Evolutionary conservation across 2,797 vertebrate species (phyloP).

Genomic region (Hydrolagus colliei): DNA sequence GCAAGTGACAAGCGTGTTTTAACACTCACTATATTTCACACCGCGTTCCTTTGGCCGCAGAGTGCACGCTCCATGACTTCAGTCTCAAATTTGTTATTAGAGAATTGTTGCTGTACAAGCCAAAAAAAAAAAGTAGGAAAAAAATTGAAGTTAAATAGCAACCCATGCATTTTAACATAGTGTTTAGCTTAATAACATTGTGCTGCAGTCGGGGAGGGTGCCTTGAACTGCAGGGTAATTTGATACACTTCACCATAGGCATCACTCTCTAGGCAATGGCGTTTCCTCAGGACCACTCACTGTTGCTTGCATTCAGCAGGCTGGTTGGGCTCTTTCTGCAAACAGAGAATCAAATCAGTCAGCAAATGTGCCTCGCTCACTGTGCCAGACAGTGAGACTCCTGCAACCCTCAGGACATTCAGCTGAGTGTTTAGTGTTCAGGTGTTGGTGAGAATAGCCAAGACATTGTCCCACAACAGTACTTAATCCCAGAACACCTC

Average conservation of each 20-base stretch:
- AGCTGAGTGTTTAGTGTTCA: no score
- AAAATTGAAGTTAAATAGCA: slow-evolving; percentile 44
- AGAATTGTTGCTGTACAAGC: slow-evolving; percentile 53
- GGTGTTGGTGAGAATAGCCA: no score
- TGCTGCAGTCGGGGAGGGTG: slow-evolving; percentile 54
- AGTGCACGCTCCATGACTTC: slow-evolving; percentile 54
- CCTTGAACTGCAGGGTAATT: slow-evolving; percentile 52
- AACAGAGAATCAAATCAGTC: slow-evolving; percentile 34
- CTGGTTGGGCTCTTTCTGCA: slow-evolving; percentile 80
- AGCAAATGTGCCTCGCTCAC: no score
- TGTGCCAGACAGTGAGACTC: slow-evolving; percentile 10
- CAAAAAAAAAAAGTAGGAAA: slow-evolving; percentile 46
- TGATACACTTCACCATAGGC: slow-evolving; percentile 48
- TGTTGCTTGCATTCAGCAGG: slow-evolving; percentile 97
- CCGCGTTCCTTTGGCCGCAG: slow-evolving; percentile 49
- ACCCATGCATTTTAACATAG: slow-evolving; percentile 78
- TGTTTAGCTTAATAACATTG: slow-evolving; percentile 60
- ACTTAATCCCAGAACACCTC: no score
- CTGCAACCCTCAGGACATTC: neutral
- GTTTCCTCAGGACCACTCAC: slow-evolving; percentile 52
- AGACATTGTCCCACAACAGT: no score
- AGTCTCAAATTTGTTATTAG: slow-evolving; percentile 50
- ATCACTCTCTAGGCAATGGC: slow-evolving; percentile 56
- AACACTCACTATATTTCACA: slow-evolving; percentile 29
- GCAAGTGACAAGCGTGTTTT: slow-evolving; percentile 21